Conservation (phyloP, 2,888 invertebrate genomes). For the Peribatodes rhomboidaria region DNA sequence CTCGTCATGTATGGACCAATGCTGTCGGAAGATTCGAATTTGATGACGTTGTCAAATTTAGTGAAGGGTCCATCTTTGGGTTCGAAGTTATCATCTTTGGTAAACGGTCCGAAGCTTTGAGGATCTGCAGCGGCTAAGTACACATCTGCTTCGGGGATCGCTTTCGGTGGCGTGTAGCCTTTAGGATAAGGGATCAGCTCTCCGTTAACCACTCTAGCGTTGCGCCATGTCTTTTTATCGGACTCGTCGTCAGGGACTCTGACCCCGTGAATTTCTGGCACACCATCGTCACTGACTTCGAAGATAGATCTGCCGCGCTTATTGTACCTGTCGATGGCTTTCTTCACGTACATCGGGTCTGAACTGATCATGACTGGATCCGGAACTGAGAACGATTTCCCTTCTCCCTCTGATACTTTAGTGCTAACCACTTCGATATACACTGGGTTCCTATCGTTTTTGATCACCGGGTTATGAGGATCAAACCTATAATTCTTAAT, state of each 20-base stretch:
- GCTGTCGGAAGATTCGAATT: slow-evolving; percentile 72
- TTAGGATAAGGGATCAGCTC: slow-evolving; percentile 92
- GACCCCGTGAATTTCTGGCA: slow-evolving; percentile 93
- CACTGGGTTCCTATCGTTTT: slow-evolving; percentile 86
- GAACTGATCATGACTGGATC: slow-evolving; percentile 90
- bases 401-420: slow-evolving; percentile 80
- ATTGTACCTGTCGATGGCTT: slow-evolving; percentile 79
- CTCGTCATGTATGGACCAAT: slow-evolving; percentile 71
- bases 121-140: slow-evolving; percentile 70
- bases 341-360: slow-evolving; percentile 87
- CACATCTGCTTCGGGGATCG: slow-evolving; percentile 86
- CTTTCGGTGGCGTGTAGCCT: slow-evolving; percentile 88
- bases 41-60: slow-evolving; percentile 85
- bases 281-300: slow-evolving; percentile 89
- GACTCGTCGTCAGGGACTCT: slow-evolving; percentile 94
- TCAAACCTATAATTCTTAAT: slow-evolving; percentile 80
- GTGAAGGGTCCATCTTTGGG: slow-evolving; percentile 87
- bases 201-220: slow-evolving; percentile 95
- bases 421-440: slow-evolving; percentile 83
- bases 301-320: slow-evolving; percentile 89
- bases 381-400: slow-evolving; percentile 85
- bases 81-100: slow-evolving; percentile 87
- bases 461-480: slow-evolving; percentile 81
- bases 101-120: slow-evolving; percentile 86
- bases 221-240: slow-evolving; percentile 94